Evolutionary conservation across 2,113 vertebrate species (phyloP).

Genomic region (Lucifuga dentata): DNA sequence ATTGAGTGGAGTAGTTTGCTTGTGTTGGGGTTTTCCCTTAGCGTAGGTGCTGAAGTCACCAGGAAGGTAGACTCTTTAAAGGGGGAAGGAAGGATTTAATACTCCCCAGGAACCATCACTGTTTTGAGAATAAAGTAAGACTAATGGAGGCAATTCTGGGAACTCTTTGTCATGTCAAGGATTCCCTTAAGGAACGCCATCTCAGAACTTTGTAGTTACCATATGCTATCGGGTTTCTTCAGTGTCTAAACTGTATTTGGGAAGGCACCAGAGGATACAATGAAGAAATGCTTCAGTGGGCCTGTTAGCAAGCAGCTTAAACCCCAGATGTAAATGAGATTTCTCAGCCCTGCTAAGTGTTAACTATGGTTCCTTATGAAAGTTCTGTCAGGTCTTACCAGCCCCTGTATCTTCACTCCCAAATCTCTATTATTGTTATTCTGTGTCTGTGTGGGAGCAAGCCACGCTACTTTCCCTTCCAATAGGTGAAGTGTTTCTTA

Average conservation of each 20-base stretch:
- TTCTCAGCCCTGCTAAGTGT: slow-evolving; percentile 24
- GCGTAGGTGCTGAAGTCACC: background rate
- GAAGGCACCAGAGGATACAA: too few relatives aligned
- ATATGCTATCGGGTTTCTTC: too few relatives aligned
- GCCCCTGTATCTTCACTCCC: slow-evolving; percentile 12
- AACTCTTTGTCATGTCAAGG: too few relatives aligned
- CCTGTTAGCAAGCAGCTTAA: slow-evolving; percentile 23
- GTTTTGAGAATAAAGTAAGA: background rate
- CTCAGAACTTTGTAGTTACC: too few relatives aligned
- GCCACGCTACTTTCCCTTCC: slow-evolving; percentile 16
- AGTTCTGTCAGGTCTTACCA: slow-evolving; percentile 18
- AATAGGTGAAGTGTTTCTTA: slow-evolving; percentile 53
- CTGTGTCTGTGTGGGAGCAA: slow-evolving; percentile 17
- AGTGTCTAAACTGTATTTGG: too few relatives aligned
- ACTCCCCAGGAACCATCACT: background rate
- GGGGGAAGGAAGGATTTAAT: background rate
- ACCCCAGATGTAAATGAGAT: slow-evolving; percentile 36
- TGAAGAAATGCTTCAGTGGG: slow-evolving; percentile 10
- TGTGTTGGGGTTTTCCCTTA: slow-evolving; percentile 12
- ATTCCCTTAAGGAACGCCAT: too few relatives aligned
- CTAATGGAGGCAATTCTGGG: too few relatives aligned
- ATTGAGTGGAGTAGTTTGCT: slow-evolving; percentile 12
- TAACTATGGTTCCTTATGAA: slow-evolving; percentile 21
- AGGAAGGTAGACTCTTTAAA: background rate
- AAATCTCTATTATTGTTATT: background rate